Conservation (phyloP, 2,888 invertebrate genomes). For the Sympetrum striolatum region DNA sequence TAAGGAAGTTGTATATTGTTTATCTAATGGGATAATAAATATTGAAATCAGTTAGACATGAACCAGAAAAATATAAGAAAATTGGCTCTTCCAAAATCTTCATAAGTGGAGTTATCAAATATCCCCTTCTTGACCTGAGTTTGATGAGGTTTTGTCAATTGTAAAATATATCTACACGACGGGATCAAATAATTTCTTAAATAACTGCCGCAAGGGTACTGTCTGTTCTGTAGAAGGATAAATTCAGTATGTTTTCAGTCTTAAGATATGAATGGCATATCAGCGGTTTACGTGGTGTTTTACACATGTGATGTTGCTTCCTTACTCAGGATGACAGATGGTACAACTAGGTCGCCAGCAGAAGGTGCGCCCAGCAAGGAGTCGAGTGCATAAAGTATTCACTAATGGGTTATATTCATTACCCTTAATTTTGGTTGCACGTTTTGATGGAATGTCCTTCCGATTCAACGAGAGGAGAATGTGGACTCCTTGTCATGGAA, state of each 20-base stretch:
- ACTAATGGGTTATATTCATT: not conserved
- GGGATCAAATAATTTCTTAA: not conserved
- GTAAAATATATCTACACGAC: too few relatives aligned
- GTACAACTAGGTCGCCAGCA: slow-evolving; percentile 22
- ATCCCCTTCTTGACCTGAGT: too few relatives aligned
- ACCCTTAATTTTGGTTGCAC: not conserved
- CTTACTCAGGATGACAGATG: slow-evolving; percentile 14
- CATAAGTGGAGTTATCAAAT: too few relatives aligned
- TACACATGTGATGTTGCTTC: not conserved
- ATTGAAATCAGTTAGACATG: too few relatives aligned
- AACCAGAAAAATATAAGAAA: too few relatives aligned
- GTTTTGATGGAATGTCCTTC: not conserved
- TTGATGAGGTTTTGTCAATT: too few relatives aligned
- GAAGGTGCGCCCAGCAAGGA: slow-evolving; percentile 27
- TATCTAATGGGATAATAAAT: too few relatives aligned
- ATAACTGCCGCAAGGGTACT: not conserved
- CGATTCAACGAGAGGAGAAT: not conserved
- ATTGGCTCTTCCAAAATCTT: too few relatives aligned
- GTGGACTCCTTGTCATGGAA: slow-evolving; percentile 7
- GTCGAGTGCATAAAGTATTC: slow-evolving; percentile 12
- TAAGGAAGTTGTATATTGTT: not conserved
- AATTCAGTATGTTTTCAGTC: not conserved
- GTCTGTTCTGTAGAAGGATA: not conserved
- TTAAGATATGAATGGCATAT: too few relatives aligned
- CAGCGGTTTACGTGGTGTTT: not conserved